Evolutionary conservation across 23 tunicate species (phyloP), one percentile per base, ranked within the genome.

Genomic region (Botrylloides violaceus): DNA sequence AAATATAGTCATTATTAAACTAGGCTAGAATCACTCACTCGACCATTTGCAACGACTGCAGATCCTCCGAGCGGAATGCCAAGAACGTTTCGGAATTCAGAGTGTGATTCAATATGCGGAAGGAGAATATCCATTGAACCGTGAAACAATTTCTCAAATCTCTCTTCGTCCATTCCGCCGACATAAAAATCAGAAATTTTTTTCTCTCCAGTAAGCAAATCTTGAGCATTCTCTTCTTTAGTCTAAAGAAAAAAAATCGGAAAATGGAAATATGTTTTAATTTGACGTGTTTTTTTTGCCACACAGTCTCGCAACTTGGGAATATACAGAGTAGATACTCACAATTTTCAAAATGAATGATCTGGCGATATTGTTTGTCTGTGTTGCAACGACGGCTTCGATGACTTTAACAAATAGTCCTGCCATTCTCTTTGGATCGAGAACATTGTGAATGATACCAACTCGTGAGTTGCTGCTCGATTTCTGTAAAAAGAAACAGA

Each of bases 11-110:
- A n/a, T n/a, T n/a, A n/a, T n/a, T n/a, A n/a, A n/a, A n/a, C n/a
- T n/a, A n/a, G n/a, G n/a, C n/a, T n/a, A n/a, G n/a, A n/a, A 3
- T 63, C 7, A 49, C 72, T 30, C 38, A 90, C 97, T 71, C 86
- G 83, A 53, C 97, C 97, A 66, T 83, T 90, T 7, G 79, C 80
- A 30, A 90, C 81, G 18, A 90, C 84, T 18, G 90, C 84, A 20
- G 37, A 77, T 53, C 83, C 82, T 39, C 97, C 97, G 25, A 80
- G 73, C 61, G 25, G 58, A 70, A 90, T 36, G 43, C 71, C 75
- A 6, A 90, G 49, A 20, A 90, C 90, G n/a, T 65, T 34, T 3
- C 49, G 50, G 83, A 81, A 90, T 4, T 43, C 66, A 2, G 82
- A 53, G 2, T 90, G 90, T 18, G 90, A 65, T 20, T 38, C 53